phyloP scores from a whole-genome alignment of 1,140 invertebrate genomes.

The Trichonephila inaurata region DNA sequence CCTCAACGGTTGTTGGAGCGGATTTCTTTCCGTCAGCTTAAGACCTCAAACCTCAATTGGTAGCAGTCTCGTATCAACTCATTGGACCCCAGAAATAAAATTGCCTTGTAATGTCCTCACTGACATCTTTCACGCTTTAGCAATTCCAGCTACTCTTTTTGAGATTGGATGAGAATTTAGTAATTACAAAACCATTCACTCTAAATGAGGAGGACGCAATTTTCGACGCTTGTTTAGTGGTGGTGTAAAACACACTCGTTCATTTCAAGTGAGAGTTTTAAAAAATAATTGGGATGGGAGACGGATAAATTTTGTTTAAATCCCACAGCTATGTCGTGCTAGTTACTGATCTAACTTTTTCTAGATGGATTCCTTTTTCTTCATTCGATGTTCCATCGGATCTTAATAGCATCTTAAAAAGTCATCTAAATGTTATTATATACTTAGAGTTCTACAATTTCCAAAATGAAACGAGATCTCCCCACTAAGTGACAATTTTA shows the following conservation, averaged over 20 bases:
- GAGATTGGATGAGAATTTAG: background rate
- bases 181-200: slow-evolving; percentile 18
- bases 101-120: slow-evolving; percentile 20
- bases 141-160: slow-evolving; percentile 29
- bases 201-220: slow-evolving; percentile 5
- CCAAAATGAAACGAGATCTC: background rate
- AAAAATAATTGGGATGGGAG: slow-evolving; percentile 18
- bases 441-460: background rate
- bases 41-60: slow-evolving; percentile 70
- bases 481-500: too few relatives aligned
- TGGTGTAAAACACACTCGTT: slow-evolving; percentile 3
- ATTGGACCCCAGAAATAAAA: slow-evolving; percentile 23
- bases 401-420: slow-evolving; percentile 7
- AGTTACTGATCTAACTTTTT: background rate
- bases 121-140: slow-evolving; percentile 17
- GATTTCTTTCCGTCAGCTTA: slow-evolving; percentile 72
- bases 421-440: background rate
- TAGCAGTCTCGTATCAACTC: slow-evolving; percentile 29
- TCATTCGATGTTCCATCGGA: background rate
- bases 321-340: background rate
- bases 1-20: background rate
- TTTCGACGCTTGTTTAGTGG: slow-evolving; percentile 6
- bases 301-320: background rate
- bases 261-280: background rate
- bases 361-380: background rate